Conservation (phyloP, 2,888 invertebrate genomes). For the Gryllus longicercus region DNA sequence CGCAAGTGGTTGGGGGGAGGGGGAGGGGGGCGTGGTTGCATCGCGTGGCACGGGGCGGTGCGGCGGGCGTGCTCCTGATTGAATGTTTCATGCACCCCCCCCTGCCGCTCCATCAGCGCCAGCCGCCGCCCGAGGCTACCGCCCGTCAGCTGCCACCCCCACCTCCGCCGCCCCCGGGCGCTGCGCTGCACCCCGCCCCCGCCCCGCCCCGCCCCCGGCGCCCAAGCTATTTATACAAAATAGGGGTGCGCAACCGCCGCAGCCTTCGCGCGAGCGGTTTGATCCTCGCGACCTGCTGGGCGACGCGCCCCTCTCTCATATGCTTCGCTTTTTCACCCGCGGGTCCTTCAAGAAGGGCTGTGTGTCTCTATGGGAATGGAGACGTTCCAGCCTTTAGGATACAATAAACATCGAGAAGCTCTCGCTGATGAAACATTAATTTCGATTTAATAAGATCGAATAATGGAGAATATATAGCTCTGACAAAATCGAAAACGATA, state of each 20-base stretch:
- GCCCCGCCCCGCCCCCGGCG: background rate
- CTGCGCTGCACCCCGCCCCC: background rate
- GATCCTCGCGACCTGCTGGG: too few species aligned
- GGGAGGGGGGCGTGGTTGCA: background rate
- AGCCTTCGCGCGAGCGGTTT: too few species aligned
- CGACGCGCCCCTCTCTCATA: too few species aligned
- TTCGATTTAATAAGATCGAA: too few species aligned
- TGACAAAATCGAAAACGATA: too few species aligned
- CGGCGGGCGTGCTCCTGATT: background rate
- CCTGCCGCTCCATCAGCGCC: background rate
- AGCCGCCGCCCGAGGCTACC: constrained; percentile 4
- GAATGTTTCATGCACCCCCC: background rate
- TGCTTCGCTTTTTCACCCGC: too few species aligned
- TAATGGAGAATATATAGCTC: too few species aligned
- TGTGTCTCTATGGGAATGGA: too few species aligned
- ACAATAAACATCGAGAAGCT: too few species aligned
- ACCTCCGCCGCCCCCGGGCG: background rate
- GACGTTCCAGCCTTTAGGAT: too few species aligned
- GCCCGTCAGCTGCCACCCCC: background rate
- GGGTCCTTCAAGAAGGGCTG: too few species aligned
- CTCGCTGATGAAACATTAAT: too few species aligned
- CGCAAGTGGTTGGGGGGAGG: background rate
- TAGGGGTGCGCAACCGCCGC: background rate
- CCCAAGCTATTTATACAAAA: constrained; percentile 2
- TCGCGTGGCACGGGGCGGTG: background rate